These are phyloP conservation scores for Tiaroga cobitis DNA, from an alignment of 2,797 vertebrate species.

Conservation along the genomic window DNA sequence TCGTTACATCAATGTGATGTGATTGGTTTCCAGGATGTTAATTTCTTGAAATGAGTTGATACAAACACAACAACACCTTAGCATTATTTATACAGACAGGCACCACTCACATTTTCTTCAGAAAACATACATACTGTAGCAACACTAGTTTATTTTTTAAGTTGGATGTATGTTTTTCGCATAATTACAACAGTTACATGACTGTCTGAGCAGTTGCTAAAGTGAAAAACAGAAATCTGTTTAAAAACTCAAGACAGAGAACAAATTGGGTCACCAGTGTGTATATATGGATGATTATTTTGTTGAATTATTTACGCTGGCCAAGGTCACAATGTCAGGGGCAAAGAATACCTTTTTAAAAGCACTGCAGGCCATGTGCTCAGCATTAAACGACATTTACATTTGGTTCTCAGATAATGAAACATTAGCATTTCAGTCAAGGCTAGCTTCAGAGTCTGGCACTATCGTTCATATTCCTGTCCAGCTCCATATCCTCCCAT, in stretches of 20 bases:
- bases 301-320: neutral
- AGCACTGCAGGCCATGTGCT: neutral
- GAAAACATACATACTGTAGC: neutral
- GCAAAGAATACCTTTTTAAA: neutral
- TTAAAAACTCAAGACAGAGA: neutral
- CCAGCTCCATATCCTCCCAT: neutral
- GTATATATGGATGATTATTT: neutral
- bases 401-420: constrained; percentile 14
- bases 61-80: neutral
- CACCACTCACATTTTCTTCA: neutral
- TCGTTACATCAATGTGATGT: too few species aligned
- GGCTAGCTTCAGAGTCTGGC: constrained; percentile 10
- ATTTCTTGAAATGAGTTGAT: too few species aligned
- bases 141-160: neutral
- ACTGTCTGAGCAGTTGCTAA: neutral
- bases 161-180: neutral
- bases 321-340: neutral
- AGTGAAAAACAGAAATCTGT: neutral
- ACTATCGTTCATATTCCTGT: constrained; percentile 22
- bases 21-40: too few species aligned
- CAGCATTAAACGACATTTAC: constrained; percentile 9
- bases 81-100: neutral
- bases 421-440: constrained; percentile 30
- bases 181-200: neutral
- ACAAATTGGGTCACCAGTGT: neutral